Conservation (phyloP, 2,113 vertebrate genomes). For the Mesocricetus auratus region DNA sequence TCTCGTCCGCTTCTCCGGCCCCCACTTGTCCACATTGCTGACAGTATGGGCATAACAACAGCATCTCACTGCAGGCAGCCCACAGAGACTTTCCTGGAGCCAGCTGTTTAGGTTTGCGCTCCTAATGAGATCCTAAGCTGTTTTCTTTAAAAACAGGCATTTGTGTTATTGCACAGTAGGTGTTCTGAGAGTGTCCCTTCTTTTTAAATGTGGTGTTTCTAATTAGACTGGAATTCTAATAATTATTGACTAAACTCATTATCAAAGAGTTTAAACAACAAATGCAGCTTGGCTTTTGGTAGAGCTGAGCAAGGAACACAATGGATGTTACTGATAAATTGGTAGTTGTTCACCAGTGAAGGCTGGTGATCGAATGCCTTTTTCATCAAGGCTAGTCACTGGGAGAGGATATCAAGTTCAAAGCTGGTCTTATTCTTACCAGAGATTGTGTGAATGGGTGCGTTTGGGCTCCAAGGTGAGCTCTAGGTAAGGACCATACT, state of each 20-base stretch:
- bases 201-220: background rate
- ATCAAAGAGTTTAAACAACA: background rate
- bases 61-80: too few species aligned
- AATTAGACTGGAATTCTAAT: background rate
- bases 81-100: background rate
- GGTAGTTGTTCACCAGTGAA: background rate
- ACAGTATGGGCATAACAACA: background rate
- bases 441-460: background rate
- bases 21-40: background rate
- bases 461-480: background rate
- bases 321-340: background rate
- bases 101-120: background rate
- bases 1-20: too few species aligned
- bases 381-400: background rate
- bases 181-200: background rate
- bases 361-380: background rate
- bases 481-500: background rate
- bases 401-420: background rate
- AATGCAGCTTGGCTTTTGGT: background rate
- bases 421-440: background rate
- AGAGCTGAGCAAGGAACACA: background rate
- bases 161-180: background rate
- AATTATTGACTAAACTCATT: background rate
- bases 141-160: background rate
- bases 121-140: background rate